phyloP scores from a whole-genome alignment of 2,113 vertebrate species.

The Mormyrus iriodes region DNA sequence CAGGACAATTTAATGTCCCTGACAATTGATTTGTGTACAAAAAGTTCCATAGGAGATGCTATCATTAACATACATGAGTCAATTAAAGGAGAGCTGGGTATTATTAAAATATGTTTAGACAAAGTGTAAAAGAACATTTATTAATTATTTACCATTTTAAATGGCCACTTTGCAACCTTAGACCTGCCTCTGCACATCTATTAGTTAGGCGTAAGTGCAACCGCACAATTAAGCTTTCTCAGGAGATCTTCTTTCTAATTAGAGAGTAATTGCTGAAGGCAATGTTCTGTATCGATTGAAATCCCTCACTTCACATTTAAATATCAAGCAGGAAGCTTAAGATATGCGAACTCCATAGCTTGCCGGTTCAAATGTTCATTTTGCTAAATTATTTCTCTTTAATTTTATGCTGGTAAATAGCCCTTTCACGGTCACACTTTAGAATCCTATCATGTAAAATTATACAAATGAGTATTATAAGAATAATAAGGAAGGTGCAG shows the following conservation, averaged over 20 bases:
- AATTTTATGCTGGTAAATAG: conserved; percentile 3
- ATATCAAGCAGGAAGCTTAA: background rate
- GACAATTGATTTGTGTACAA: background rate
- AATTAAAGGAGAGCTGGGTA: background rate
- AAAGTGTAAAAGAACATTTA: conserved; percentile 4
- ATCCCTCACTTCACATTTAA: background rate
- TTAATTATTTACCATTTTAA: conserved; percentile 3
- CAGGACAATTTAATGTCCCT: background rate
- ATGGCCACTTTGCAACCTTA: background rate
- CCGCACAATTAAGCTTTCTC: conserved; percentile 7
- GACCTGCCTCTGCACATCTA: background rate
- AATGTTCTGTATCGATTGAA: conserved; percentile 17
- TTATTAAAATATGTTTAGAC: conserved; percentile 4
- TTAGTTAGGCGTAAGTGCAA: conserved; percentile 9
- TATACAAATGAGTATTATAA: background rate
- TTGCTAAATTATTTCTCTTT: background rate
- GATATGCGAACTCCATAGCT: background rate
- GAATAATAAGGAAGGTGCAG: background rate
- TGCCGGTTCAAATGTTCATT: background rate
- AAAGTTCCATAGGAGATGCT: background rate
- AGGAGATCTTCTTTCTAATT: conserved; percentile 3
- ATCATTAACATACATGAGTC: background rate
- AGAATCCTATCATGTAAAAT: background rate
- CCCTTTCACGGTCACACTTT: background rate
- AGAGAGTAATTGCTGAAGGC: conserved; percentile 16